These are phyloP conservation scores for Psilopsiagon aymara DNA, from an alignment of 2,113 vertebrate species.

Conservation along the genomic window DNA sequence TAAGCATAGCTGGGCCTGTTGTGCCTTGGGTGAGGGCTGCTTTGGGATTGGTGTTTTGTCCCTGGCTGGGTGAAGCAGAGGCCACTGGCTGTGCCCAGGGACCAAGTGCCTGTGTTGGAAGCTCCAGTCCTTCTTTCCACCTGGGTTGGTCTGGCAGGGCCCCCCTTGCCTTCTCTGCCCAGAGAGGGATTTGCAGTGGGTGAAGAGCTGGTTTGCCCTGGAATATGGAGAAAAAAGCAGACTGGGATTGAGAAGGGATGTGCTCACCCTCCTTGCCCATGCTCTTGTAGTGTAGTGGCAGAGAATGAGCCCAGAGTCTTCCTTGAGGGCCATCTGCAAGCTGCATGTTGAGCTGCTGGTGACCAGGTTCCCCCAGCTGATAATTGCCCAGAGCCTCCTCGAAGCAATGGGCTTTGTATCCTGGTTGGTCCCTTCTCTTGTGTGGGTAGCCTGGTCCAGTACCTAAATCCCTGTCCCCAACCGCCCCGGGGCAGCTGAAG, in stretches of 20 bases:
- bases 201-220: not conserved
- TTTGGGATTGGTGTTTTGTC: not conserved
- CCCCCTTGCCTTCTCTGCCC: not conserved
- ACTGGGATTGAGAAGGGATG: accelerated
- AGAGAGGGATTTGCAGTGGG: not conserved
- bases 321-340: not conserved
- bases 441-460: not conserved
- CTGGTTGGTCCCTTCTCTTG: not conserved
- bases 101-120: accelerated
- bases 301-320: not conserved
- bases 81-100: not conserved
- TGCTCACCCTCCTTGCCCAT: not conserved
- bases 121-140: not conserved
- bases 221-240: not conserved
- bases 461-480: not conserved
- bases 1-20: not conserved
- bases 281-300: not conserved
- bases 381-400: not conserved
- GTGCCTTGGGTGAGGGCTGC: not conserved
- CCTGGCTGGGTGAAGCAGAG: accelerated
- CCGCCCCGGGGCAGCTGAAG: not conserved
- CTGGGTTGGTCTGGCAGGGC: not conserved
- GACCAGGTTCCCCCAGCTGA: not conserved
- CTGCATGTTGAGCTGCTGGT: not conserved
- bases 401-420: not conserved